phyloP scores from a whole-genome alignment of 2,113 vertebrate species.

The Aptenodytes patagonicus region DNA sequence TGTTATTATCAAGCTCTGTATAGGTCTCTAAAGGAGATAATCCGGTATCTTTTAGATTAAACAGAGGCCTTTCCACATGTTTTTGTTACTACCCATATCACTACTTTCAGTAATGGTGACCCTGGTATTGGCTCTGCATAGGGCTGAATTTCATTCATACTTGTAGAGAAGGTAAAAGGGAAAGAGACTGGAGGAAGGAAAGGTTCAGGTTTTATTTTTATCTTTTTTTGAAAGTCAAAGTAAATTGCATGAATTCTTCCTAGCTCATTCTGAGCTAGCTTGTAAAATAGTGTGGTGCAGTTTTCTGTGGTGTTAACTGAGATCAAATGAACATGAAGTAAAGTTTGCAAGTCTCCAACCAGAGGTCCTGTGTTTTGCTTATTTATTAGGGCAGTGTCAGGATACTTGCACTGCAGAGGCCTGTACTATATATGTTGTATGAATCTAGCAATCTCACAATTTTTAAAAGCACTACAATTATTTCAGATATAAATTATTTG shows the following conservation, averaged over 20 bases:
- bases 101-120: not conserved
- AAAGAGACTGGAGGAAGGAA: not conserved
- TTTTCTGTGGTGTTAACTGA: not conserved
- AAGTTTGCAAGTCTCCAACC: not conserved
- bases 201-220: not conserved
- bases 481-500: slow-evolving; percentile 1
- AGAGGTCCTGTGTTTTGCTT: not conserved
- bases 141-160: not conserved
- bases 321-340: not conserved
- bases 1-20: not conserved
- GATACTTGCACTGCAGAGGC: not conserved
- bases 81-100: not conserved
- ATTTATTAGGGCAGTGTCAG: not conserved
- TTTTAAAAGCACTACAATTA: not conserved
- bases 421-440: not conserved
- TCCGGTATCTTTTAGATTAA: not conserved
- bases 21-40: not conserved
- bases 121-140: not conserved
- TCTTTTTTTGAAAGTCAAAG: not conserved
- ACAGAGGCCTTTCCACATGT: not conserved
- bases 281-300: not conserved
- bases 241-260: not conserved
- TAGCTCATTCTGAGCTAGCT: not conserved
- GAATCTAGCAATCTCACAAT: not conserved
- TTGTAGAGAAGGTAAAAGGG: not conserved